Base-by-base conservation (phyloP, 1,140 invertebrate genomes). In the Brachionus plicatilis region DNA sequence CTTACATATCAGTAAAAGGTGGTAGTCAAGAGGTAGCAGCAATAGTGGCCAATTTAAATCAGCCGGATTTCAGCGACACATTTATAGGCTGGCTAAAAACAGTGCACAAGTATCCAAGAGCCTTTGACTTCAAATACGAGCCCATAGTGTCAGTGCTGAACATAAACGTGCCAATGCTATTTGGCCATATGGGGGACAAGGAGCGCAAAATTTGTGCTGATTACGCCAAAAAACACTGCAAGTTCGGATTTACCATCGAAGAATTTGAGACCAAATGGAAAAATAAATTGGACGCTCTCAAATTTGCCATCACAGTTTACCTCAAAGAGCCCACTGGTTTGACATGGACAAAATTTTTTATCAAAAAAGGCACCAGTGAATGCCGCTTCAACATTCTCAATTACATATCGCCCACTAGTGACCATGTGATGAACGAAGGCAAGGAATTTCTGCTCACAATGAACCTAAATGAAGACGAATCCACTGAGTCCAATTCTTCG, bases 21-120 rank as follows among this genome's bases (percentile, higher is more conserved):
- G 79, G 79, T 33, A 82, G 79, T 68, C 79, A 82, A 68, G 79
- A 82, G 7, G 53, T 82, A 82, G 79, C 79, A 27, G 79, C 79
- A 0, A 82, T 82, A 24, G 79, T 82, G 17, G 79, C 79, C 53
- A 82, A 68, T 47, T 45, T 82, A 8, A 68, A 82, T 17, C 79
- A 82, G 43, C 79, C 79, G 1, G 79, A 82, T 20, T 82, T 82
- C 27, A 27, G 65, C 29, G 79, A 65, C 43, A 65, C 79, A 37
- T 82, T 82, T 17, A 82, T 60, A 9, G 41, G 53, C 0, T 82
- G 79, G 79, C 20, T 82, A 12, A 82, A 82, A 20, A 82, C 79
- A 37, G 79, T 82, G 33, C 79, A 68, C 24, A 82, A 60, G 14
- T 82, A 82, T 82, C 79, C 79, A 6, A n/a, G 79, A 41, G 79